These are phyloP conservation scores for Microlaimidae sp. DNA, from an alignment of 2,888 invertebrate species.

Conservation along the genomic window DNA sequence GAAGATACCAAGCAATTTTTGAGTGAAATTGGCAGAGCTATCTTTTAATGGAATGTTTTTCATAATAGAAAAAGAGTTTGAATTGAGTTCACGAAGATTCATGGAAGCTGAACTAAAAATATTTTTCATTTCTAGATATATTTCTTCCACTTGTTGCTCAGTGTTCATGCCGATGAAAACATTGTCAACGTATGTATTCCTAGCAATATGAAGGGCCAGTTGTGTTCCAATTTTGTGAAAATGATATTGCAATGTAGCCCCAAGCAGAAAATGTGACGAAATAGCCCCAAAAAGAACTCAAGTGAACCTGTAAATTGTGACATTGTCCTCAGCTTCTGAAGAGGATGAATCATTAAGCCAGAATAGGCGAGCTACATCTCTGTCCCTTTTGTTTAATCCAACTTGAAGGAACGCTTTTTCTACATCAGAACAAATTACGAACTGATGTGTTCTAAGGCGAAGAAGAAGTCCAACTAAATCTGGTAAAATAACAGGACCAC, in stretches of 20 bases:
- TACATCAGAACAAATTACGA: constrained; percentile 2
- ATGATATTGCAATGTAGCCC: no score
- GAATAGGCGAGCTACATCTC: constrained; percentile 6
- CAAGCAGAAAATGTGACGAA: neutral
- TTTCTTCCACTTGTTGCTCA: neutral
- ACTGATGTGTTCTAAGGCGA: neutral
- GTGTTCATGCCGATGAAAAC: neutral
- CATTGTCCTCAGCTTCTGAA: neutral
- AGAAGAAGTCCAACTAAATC: constrained; percentile 8
- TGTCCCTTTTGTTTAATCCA: neutral
- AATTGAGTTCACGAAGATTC: constrained; percentile 6
- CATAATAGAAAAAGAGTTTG: neutral
- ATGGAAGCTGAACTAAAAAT: constrained; percentile 4
- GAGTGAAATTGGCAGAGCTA: neutral
- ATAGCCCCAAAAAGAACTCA: constrained; percentile 9
- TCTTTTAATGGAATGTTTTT: neutral
- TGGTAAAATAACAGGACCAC: constrained; percentile 5
- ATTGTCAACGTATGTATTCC: constrained; percentile 9
- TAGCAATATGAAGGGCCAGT: neutral
- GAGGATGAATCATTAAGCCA: constrained; percentile 2
- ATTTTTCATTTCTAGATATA: constrained; percentile 1
- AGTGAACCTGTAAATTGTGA: neutral
- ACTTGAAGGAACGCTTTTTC: constrained; percentile 10
- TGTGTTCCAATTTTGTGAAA: neutral
- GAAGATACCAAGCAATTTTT: constrained; percentile 4